Evolutionary conservation across 2,888 invertebrate species (phyloP), one percentile per base, ranked within the genome.

Genomic region (Crematogaster levior): DNA sequence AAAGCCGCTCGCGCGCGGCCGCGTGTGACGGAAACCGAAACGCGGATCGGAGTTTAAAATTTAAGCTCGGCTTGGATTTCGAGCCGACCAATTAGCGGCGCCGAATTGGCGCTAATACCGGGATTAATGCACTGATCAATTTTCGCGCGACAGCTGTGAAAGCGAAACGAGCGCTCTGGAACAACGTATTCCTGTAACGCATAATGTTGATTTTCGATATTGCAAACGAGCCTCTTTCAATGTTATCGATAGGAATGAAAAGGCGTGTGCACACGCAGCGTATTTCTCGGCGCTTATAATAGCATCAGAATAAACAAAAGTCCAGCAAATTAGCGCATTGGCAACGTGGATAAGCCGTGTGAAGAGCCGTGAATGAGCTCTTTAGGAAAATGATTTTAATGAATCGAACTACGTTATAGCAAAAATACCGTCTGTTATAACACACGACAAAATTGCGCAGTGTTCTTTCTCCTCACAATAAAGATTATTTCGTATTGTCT

Each of bases 101-200:
- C 40, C 81, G 81, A 83, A 88, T 84, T 70, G 84, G 77, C 84
- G 79, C 82, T 89, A 89, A 89, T 89, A 84, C 83, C 21, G 18
- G 75, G 82, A 86, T 89, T 89, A 89, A 89, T 89, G 83, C 86
- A 81, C 53, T 82, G 85, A 89, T 89, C 85, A 86, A 84, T 89
- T 88, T 83, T 84, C 83, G 48, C 73, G 30, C 82, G 82, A 81
- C 81, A 83, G 79, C 84, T 81, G 84, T 66, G 80, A 83, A 84
- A 81, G 61, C 63, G 51, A 63, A 82, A 82, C 53, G 68, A 56
- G 68, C 72, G 73, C 82, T 86, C 82, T 65, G 58, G 27, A 74
- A 72, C 72, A 63, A 74, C 63, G 60, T 80, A 65, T 80, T 81
- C 48, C 40, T 63, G 68, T 46, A 61, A 79, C 56, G 6, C 53